Evolutionary conservation across 2,797 vertebrate genomes (phyloP).

Genomic region (Pseudomugil tenellus): DNA sequence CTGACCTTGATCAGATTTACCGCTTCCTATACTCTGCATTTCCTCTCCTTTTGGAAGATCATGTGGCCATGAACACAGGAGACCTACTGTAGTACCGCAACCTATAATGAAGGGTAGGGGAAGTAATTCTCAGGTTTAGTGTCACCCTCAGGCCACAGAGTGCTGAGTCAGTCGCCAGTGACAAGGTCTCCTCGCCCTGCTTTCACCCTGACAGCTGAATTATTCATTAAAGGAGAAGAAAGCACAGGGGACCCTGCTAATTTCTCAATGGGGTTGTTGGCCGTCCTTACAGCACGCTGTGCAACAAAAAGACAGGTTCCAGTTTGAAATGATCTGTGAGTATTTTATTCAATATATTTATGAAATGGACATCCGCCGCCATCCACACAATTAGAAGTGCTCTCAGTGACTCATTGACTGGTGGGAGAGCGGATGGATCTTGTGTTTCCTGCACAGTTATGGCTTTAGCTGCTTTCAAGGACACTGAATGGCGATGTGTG

Average conservation of each 20-base stretch:
- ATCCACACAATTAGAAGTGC: constrained; percentile 54
- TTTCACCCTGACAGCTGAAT: constrained; percentile 78
- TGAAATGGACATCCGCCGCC: constrained; percentile 50
- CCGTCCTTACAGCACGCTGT: constrained; percentile 64
- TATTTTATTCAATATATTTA: constrained; percentile 57
- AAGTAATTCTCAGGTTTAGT: constrained; percentile 67
- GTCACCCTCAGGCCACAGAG: constrained; percentile 72
- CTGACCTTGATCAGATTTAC: background rate
- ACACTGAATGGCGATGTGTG: constrained; percentile 51
- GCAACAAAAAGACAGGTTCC: constrained; percentile 48
- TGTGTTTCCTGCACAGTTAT: constrained; percentile 56
- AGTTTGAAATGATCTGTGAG: constrained; percentile 55
- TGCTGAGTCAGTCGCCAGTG: constrained; percentile 77
- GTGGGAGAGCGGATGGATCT: constrained; percentile 47
- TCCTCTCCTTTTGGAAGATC: constrained; percentile 26
- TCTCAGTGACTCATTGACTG: constrained; percentile 59
- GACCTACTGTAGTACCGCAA: constrained; percentile 34
- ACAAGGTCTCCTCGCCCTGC: constrained; percentile 76
- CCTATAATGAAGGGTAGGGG: constrained; percentile 49
- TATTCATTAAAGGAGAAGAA: constrained; percentile 77
- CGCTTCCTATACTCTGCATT: constrained; percentile 5
- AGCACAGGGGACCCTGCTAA: constrained; percentile 75
- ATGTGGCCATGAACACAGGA: constrained; percentile 23
- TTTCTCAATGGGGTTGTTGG: constrained; percentile 83
- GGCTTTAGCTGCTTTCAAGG: constrained; percentile 70